phyloP scores from a whole-genome alignment of 2,797 vertebrate genomes.

The Xenops minutus region DNA sequence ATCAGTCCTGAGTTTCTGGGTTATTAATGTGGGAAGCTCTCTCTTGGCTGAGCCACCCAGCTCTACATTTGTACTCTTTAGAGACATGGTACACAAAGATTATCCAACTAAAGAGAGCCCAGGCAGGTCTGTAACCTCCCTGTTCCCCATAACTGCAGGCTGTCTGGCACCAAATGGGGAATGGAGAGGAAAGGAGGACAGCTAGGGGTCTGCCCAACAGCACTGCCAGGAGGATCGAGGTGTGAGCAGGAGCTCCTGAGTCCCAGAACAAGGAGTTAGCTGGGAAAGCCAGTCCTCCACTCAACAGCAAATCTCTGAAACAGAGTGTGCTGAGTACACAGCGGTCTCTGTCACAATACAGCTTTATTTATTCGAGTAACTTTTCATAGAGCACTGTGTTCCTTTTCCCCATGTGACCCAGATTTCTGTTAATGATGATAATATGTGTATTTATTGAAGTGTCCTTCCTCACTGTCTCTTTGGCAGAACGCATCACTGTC shows the following conservation, averaged over 20 bases:
- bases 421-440: conserved; percentile 42
- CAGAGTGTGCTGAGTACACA: neutral
- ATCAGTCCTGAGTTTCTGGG: neutral
- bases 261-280: neutral
- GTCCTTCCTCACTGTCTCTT: conserved; percentile 21
- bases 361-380: conserved; percentile 1
- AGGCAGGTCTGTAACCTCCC: neutral
- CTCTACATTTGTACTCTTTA: neutral
- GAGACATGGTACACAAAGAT: neutral
- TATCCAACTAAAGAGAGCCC: neutral
- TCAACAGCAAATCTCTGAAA: neutral
- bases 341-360: neutral
- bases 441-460: conserved; percentile 19
- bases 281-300: neutral
- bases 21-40: neutral
- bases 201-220: neutral
- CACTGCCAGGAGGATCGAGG: neutral
- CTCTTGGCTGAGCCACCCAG: neutral
- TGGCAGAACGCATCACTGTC: neutral
- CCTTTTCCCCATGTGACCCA: conserved; percentile 10
- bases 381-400: conserved; percentile 12
- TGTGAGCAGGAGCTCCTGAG: neutral
- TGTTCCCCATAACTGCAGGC: neutral
- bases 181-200: neutral
- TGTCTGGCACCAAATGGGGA: neutral